Base-by-base conservation (phyloP, 2,113 vertebrate species). In the Rostratula benghalensis region DNA sequence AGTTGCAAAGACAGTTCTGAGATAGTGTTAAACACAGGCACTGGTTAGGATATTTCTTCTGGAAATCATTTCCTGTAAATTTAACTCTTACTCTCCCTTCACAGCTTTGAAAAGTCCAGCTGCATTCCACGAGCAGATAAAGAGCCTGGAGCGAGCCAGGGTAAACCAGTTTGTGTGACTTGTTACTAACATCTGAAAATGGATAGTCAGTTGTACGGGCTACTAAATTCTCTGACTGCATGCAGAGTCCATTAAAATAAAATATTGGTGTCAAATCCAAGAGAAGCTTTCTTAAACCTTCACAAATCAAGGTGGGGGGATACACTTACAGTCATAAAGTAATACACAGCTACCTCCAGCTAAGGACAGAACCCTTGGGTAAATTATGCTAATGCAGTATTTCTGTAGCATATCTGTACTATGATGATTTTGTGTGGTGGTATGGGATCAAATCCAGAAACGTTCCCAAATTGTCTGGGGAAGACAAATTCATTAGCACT, bases 31-130 rank as follows among this genome's bases (percentile, higher is more conserved):
- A 86, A 91, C 27, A 50, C 19, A 31, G 19, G 8, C 70, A 33
- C 19, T n/a, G 35, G 41, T 57, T 37, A 37, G n/a, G 28, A 10
- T 83, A 24, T 70, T 94, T 94, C 48, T 87, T 83, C 57, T 9
- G 22, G 48, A 81, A 91, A 88, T 82, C 13, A 30, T 11, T 96
- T 91, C 76, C 80, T 96, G 48, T 80, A n/a, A 4, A 2, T 71
- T 70, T 97, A 97, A 97, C 41, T 73, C 90, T 97, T 94, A 28
- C 73, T 96, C 90, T 97, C 85, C 31, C 63, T 90, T 95, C 79
- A 86, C 98, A 99, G 99, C 99, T 90, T 98, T 99, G 98, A 99
- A 99, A 98, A 99, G 98, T 90, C 99, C 99, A 87, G 99, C 98
- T 89, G 98, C 98, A 96, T 99, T 99, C 98, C 99, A 99, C 79